A percentile compares a stretch with the other conserved stretches of the same genome.
Conservation (phyloP, 2,113 vertebrate species). For the Sakesphorus luctuosus region DNA sequence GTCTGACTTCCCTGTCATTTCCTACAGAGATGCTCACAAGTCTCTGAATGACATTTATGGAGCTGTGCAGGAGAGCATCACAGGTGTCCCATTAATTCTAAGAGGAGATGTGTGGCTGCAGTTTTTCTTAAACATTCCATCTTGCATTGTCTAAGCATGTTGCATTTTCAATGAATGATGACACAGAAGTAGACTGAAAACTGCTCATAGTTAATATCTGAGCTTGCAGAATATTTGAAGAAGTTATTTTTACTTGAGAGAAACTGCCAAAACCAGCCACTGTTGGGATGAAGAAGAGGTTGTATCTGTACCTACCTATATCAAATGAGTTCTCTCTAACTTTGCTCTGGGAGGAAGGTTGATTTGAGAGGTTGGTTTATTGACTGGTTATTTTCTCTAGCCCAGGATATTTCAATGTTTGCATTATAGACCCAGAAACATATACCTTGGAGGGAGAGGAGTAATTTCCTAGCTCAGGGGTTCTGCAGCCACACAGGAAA, state of each 20-base stretch:
- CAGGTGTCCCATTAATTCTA: background rate
- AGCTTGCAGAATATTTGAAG: background rate
- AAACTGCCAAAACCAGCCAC: background rate
- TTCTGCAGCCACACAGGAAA: background rate
- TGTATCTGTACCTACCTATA: background rate
- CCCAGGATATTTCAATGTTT: background rate
- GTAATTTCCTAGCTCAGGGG: background rate
- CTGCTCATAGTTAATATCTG: background rate
- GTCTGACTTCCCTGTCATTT: constrained; percentile 16
- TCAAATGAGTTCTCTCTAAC: background rate
- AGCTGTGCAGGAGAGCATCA: background rate
- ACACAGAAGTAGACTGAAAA: background rate
- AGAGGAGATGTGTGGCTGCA: background rate
- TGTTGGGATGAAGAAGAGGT: background rate
- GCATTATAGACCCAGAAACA: background rate
- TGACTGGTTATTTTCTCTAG: background rate
- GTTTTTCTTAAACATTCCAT: background rate
- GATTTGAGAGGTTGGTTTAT: background rate
- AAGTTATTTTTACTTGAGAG: background rate
- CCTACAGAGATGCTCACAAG: background rate
- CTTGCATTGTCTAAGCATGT: background rate
- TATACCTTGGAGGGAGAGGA: background rate
- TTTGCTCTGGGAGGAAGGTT: background rate
- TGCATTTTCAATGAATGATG: background rate
- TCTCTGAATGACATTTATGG: background rate